Base-by-base conservation (phyloP, 2,113 vertebrate genomes). In the Catharus fuscescens region DNA sequence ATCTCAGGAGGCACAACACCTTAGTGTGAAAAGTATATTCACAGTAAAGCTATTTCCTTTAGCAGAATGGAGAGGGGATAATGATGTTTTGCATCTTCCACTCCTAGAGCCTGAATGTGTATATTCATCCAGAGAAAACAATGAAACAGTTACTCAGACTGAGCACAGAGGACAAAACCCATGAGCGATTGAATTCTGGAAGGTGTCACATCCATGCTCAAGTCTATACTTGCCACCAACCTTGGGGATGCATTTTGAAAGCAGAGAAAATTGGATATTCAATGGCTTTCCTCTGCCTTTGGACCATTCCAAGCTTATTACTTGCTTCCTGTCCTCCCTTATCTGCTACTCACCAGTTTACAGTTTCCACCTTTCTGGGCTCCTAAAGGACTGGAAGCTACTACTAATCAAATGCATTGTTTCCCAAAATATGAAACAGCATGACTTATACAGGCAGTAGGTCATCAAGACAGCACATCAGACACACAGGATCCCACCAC, bases 381-480 rank as follows among this genome's bases (percentile, higher is more conserved):
- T 82, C 60, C 73, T 59, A 67, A 60, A 86, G 42, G 44, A 47
- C 47, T 61, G 48, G 38, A 62, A 84, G 36, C 36, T 66, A 40
- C 40, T 81, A 38, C 24, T 67, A 83, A 78, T 31, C 44, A 86
- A 88, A 88, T 32, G 5, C 60, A 90, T 6, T 20, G 56, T 60
- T 93, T 83, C 56, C 69, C 3, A 2, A 74, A 84, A 70, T 19
- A 61, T 1, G 8, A 79, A 80, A 52, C 34, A 93, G n/a, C 57
- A 91, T 60, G 92, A 95, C 64, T 87, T 59, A 91, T 74, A 95
- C 48, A 72, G 80, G 78, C 82, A 96, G 87, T 25, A 13, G 86
- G 72, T 69, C 29, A 47, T 65, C 81, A 85, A 64, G n/a, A 44
- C 66, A 86, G 94, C 90, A 90, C n/a, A 62, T 82, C 26, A 94